A percentile compares a stretch with the other conserved stretches of the same genome.
Evolutionary conservation across 2,797 vertebrate species (phyloP).

Genomic region (Merluccius polli): DNA sequence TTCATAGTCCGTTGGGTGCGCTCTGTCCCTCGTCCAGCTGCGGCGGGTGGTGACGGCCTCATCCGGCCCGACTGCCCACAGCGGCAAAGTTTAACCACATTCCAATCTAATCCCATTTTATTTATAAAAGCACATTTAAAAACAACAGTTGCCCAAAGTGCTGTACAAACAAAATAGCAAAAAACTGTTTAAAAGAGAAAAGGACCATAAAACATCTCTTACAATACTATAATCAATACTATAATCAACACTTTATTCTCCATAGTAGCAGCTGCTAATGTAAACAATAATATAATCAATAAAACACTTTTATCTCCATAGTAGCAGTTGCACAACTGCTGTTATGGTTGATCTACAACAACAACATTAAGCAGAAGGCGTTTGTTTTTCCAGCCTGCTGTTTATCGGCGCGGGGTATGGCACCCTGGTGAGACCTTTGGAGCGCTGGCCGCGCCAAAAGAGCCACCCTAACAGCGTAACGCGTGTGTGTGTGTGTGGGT

Average conservation of each 20-base stretch:
- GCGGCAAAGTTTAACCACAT: background rate
- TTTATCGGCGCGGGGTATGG: conserved; percentile 23
- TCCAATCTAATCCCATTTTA: too few species aligned
- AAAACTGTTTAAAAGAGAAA: too few species aligned
- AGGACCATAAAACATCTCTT: too few species aligned
- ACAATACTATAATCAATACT: too few species aligned
- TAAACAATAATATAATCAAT: background rate
- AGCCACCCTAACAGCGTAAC: too few species aligned
- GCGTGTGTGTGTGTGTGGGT: conserved; percentile 11
- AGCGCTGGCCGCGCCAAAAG: conserved; percentile 21
- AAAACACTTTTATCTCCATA: too few species aligned
- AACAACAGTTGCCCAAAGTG: too few species aligned
- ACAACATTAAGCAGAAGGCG: background rate
- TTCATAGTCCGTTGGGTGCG: conserved; percentile 73
- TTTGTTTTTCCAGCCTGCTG: conserved; percentile 16
- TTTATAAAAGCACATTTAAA: too few species aligned
- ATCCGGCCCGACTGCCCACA: background rate
- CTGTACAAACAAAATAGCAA: too few species aligned
- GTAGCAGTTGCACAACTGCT: too few species aligned
- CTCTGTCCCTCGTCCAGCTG: background rate
- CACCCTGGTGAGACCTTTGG: conserved; percentile 40
- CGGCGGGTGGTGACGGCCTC: background rate
- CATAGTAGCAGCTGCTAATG: too few species aligned
- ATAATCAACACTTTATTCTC: too few species aligned
- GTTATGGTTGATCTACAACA: background rate